phyloP scores from a whole-genome alignment of 2,797 vertebrate species.

The Dendrocincla fuliginosa region DNA sequence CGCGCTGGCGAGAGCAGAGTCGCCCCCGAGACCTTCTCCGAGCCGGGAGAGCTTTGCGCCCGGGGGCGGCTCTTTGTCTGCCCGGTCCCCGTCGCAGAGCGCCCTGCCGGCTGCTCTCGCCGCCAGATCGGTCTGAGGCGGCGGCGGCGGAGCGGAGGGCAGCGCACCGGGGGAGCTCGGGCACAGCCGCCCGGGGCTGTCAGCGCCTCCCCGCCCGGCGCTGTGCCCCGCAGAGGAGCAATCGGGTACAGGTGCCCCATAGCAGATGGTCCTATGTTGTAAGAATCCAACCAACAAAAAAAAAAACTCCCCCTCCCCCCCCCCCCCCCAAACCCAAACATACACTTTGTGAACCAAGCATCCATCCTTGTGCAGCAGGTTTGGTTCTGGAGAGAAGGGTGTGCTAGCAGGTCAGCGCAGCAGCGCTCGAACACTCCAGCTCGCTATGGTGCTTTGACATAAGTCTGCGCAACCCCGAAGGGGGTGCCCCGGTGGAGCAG shows the following conservation, averaged over 20 bases:
- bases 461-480: neutral
- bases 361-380: neutral
- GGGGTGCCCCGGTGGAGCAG: neutral
- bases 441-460: accelerated
- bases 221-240: neutral
- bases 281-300: accelerated
- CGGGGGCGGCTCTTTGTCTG: neutral
- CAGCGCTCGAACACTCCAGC: accelerated
- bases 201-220: neutral
- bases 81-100: neutral
- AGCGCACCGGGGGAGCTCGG: neutral
- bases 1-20: neutral
- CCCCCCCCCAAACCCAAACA: no score
- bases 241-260: accelerated
- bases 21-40: neutral
- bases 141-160: neutral
- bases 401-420: neutral
- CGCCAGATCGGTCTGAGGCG: neutral
- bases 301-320: neutral
- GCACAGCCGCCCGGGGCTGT: neutral
- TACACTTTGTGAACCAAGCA: accelerated
- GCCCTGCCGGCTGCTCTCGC: neutral
- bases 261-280: neutral
- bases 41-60: neutral
- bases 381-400: neutral